Evolutionary conservation across 2,888 invertebrate genomes (phyloP), one percentile per base, ranked within the genome.

Genomic region (Pterostichus madidus): DNA sequence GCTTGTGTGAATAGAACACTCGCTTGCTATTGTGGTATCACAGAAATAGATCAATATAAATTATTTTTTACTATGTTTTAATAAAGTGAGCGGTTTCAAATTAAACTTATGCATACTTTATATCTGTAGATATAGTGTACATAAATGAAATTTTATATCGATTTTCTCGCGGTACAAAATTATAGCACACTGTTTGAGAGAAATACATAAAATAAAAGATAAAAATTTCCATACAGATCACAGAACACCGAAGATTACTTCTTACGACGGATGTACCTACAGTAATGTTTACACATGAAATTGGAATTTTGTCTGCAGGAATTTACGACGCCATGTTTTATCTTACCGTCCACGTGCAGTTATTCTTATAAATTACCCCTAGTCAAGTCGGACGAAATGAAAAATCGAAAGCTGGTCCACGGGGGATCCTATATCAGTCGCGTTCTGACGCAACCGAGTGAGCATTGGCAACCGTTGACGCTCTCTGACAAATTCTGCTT

Each of bases 261-360:
- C 44, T 71, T 44, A 46, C 15, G 5, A 13, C 44, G 44, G 5
- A 2, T 13, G 35, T 68, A 39, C 7, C 46, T 44, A 13, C 46
- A 64, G 31, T 64, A 49, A 80, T 83, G 83, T 83, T 83, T 83
- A 83, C 83, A 78, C 56, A 52, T 64, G 83, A 83, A 83, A 83
- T 83, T 83, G 83, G 77, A 83, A 83, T 83, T 83, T 78, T 73
- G 80, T 80, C 71, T 80, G 71, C 24, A 80, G 35, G 56, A 80
- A 80, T 80, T 80, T 80, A 80, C 73, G 73, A 56, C 24, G 53
- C 5, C 44, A 80, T 80, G 80, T 80, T 80, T 80, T 80, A 80
- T 80, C 80, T 68, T 39, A 52, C 32, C 32, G 64, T 80, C 64
- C 80, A 80, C 80, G 64, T 80, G 80, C 80, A 80, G 80, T 80